phyloP scores from a whole-genome alignment of 2,113 vertebrate genomes.

The Ictidomys tridecemlineatus region DNA sequence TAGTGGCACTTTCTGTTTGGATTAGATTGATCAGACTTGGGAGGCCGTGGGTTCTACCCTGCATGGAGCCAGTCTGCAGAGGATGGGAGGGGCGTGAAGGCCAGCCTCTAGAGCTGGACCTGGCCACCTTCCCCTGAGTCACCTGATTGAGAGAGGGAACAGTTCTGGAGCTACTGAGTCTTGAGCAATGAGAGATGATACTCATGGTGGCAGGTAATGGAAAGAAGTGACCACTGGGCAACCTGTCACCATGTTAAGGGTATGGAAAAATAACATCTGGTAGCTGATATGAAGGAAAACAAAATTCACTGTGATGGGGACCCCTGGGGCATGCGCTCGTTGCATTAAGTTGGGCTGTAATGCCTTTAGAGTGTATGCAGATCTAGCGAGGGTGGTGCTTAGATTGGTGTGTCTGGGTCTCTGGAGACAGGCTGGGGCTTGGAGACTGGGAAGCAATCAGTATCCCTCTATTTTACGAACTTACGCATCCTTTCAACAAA shows the following conservation, averaged over 20 bases:
- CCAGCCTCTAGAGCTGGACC: background rate
- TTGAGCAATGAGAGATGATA: background rate
- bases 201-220: background rate
- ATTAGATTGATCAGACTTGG: background rate
- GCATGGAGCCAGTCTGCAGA: too few species aligned
- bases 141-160: background rate
- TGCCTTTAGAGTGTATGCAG: background rate
- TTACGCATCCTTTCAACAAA: background rate
- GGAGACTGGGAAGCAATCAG: background rate
- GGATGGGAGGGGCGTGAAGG: too few species aligned
- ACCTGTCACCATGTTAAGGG: too few species aligned
- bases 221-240: background rate
- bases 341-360: background rate
- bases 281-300: background rate
- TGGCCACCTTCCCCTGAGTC: background rate
- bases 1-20: background rate
- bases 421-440: background rate
- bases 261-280: background rate
- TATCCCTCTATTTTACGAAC: background rate
- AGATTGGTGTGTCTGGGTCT: background rate
- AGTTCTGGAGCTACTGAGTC: background rate
- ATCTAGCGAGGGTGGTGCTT: background rate
- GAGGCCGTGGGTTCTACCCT: too few species aligned
- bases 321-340: background rate
- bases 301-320: background rate